Percentiles rank a stretch among this genome's conserved stretches.
Evolutionary conservation across 2,113 vertebrate species (phyloP).

Genomic region (Phrynosoma blainvillii): DNA sequence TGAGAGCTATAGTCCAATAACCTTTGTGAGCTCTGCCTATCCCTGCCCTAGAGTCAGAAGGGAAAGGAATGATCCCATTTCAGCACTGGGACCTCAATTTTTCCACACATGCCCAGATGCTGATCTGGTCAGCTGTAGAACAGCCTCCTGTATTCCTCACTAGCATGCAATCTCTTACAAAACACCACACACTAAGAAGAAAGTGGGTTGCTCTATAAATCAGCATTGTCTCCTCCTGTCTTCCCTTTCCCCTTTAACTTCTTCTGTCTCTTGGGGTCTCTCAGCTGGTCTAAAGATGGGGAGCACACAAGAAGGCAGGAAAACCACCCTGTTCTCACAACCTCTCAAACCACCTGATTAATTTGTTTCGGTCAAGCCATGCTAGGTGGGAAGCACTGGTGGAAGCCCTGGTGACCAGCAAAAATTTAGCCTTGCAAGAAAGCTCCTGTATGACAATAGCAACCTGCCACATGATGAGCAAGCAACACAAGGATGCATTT

Average conservation of each 20-base stretch:
- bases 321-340: constrained; percentile 16
- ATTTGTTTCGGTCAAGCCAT: not conserved
- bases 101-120: not conserved
- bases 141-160: not conserved
- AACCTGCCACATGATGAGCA: not conserved
- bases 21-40: too few species aligned
- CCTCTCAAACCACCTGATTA: not conserved
- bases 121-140: not conserved
- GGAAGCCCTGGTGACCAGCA: not conserved
- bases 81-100: not conserved
- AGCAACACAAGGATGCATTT: not conserved
- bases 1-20: too few species aligned
- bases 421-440: not conserved
- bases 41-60: not conserved
- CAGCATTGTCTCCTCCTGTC: not conserved
- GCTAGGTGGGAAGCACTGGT: not conserved
- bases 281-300: not conserved
- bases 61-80: not conserved
- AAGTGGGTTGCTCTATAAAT: not conserved
- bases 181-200: not conserved
- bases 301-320: constrained; percentile 13
- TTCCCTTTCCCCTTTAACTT: not conserved
- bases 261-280: not conserved
- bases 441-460: not conserved
- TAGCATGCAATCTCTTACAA: not conserved